Evolutionary conservation across 2,888 invertebrate species (phyloP), one percentile per base, ranked within the genome.

Genomic region (Mycalesis mineus): DNA sequence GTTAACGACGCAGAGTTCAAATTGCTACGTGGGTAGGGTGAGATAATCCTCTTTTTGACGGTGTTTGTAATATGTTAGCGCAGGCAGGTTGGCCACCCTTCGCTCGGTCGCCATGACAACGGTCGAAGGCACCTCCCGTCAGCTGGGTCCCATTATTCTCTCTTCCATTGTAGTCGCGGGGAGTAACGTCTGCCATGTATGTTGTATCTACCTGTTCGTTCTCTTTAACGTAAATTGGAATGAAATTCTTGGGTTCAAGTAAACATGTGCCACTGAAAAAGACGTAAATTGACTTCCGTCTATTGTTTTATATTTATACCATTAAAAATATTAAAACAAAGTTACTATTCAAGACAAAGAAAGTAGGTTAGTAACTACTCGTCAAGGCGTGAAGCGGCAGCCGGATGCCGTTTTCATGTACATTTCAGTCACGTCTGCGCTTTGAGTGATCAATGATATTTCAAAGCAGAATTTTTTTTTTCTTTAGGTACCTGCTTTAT

Each of bases 41-140:
- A 69, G 70, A 73, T 75, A 65, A 71, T 71, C 72, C 72, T 73
- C 77, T 80, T 82, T 80, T 80, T 77, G 78, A 74, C 66, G 68
- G 75, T 74, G 73, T 65, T 68, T 71, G 74, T 77, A 74, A 82
- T 81, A 79, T 77, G 82, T 85, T 79, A 77, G 75, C 77, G 69
- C 48, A 77, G 78, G 77, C 86, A 88, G 88, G 88, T 88, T 88
- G 78, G 81, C 81, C 87, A 89, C 89, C 89, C 89, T 86, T 83
- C 83, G 78, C 67, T 75, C 69, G 73, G 87, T 89, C 69, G 75
- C 82, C 81, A 88, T 88, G 87, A 78, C 84, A 77, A 88, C 89
- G 82, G 68, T 68, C 78, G 76, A 80, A 78, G 81, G 81, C 84
- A 87, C 89, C 89, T 87, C 89, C 89, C 87, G 88, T 89, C 89